Percentiles rank a stretch among this genome's conserved stretches.
phyloP scores from a whole-genome alignment of 2,113 vertebrate genomes.

The Todiramphus saurophagus region DNA sequence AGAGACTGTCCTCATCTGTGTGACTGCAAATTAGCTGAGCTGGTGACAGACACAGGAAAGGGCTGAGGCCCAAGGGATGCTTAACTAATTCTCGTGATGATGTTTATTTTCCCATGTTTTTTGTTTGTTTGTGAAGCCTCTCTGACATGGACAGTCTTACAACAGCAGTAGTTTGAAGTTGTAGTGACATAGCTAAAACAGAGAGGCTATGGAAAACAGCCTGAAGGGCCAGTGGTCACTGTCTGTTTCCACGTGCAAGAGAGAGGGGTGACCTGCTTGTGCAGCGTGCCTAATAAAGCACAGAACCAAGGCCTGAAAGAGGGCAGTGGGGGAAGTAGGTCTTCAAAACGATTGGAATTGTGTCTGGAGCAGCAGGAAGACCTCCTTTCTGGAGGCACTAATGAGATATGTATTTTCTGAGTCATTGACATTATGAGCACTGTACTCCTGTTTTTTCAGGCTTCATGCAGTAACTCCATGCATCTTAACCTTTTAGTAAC shows the following conservation, averaged over 20 bases:
- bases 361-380: neutral
- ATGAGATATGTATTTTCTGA: slow-evolving; percentile 3
- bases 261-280: slow-evolving; percentile 25
- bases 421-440: neutral
- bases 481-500: neutral
- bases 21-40: neutral
- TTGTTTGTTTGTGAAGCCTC: neutral
- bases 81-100: neutral
- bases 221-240: neutral
- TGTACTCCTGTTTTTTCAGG: neutral
- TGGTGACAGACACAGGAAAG: neutral
- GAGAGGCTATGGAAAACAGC: neutral
- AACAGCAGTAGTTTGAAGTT: neutral
- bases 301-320: neutral
- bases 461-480: neutral
- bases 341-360: neutral
- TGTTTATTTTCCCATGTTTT: neutral
- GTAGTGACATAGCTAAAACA: neutral
- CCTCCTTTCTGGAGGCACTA: neutral
- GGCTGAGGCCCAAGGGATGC: fast-evolving
- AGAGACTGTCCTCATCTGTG: neutral
- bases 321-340: neutral
- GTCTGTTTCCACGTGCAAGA: neutral
- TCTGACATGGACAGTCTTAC: neutral
- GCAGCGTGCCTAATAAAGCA: neutral